Conservation (phyloP, 2,113 vertebrate species). For the Scytalopus superciliaris region DNA sequence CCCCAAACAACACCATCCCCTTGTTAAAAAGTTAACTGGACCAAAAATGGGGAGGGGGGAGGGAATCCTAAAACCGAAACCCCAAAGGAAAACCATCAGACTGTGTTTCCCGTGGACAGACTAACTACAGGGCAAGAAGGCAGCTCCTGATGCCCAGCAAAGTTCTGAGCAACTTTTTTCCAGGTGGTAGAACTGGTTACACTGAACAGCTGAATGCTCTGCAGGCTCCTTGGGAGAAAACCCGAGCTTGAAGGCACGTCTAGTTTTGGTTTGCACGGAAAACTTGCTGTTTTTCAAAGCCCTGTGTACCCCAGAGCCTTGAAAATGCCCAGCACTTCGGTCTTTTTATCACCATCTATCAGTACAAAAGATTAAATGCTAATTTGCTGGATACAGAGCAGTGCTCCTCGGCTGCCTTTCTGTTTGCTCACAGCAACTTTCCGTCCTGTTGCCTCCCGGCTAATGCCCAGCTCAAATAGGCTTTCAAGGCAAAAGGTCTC, state of each 20-base stretch:
- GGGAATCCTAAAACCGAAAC: not conserved
- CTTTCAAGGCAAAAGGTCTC: conserved; percentile 21
- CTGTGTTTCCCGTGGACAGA: not conserved
- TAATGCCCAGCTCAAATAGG: conserved; percentile 4
- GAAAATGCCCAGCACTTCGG: not conserved
- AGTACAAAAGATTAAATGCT: not conserved
- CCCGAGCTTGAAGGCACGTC: not conserved
- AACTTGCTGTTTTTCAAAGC: not conserved
- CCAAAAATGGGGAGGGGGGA: fast-evolving
- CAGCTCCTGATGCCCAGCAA: not conserved
- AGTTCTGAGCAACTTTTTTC: not conserved
- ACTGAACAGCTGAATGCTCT: not conserved
- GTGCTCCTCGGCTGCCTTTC: not conserved
- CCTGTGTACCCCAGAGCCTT: not conserved
- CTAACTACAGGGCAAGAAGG: fast-evolving
- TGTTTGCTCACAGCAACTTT: conserved; percentile 48
- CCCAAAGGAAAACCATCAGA: not conserved
- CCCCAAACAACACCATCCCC: not conserved
- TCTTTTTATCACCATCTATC: not conserved
- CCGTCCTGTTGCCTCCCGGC: not conserved
- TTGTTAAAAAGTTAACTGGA: not conserved
- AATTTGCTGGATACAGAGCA: not conserved
- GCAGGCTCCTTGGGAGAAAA: not conserved
- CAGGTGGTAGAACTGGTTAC: conserved; percentile 18
- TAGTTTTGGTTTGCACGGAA: not conserved